These are phyloP conservation scores for Pimpla rufipes DNA, from an alignment of 2,888 invertebrate genomes.

Conservation along the genomic window DNA sequence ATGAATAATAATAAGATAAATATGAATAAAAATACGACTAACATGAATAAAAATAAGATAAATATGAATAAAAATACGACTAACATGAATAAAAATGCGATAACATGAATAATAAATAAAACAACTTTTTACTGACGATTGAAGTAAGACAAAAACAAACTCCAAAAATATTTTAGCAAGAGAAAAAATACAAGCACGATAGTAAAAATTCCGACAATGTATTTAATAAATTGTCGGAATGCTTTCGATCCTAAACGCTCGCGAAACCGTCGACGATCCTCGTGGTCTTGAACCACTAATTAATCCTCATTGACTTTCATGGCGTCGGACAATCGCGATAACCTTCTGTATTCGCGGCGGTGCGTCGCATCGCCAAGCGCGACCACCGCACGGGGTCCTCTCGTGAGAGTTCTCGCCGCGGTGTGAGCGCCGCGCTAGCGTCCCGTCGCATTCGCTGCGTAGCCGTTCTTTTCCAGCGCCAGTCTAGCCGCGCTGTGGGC, in stretches of 20 bases:
- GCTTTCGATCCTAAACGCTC: not conserved
- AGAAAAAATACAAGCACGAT: too few species aligned
- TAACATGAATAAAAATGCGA: too few species aligned
- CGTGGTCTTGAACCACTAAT: slow-evolving; percentile 4
- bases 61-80: too few species aligned
- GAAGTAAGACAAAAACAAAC: too few species aligned
- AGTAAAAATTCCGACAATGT: too few species aligned
- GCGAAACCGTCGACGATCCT: too few species aligned
- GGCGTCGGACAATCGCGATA: not conserved
- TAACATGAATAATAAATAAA: too few species aligned
- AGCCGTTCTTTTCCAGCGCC: slow-evolving; percentile 54
- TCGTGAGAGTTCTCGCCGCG: slow-evolving; percentile 11
- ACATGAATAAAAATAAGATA: too few species aligned
- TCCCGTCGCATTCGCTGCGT: slow-evolving; percentile 50
- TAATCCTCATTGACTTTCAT: slow-evolving; percentile 13
- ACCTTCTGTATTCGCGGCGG: not conserved
- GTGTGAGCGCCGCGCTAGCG: slow-evolving; percentile 13
- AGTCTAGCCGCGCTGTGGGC: slow-evolving; percentile 34
- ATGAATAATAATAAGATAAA: too few species aligned
- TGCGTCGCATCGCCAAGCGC: slow-evolving; percentile 10
- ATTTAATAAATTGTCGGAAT: not conserved
- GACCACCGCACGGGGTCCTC: slow-evolving; percentile 35
- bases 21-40: too few species aligned
- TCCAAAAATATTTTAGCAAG: too few species aligned
- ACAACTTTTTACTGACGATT: too few species aligned